Evolutionary conservation across 1,140 invertebrate genomes (phyloP), one percentile per base, ranked within the genome.

Genomic region (Camponotus pennsylvanicus): DNA sequence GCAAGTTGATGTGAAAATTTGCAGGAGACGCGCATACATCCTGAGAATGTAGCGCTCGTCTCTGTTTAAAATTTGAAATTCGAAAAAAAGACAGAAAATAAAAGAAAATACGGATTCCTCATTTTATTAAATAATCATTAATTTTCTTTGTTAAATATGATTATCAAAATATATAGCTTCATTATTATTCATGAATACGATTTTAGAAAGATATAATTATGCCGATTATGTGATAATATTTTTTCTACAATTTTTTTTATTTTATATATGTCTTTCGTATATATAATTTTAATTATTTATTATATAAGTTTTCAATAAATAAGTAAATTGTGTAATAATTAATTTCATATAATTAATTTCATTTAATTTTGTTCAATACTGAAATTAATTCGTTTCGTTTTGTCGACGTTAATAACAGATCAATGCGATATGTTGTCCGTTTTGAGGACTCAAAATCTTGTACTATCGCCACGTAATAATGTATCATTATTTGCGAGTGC

Each of bases 1-100:
- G 55, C 21, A 42, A 45, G 45, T 49, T 66, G 63, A 85, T 85
- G 42, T 15, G 42, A 66, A 78, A 85, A 66, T 78, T 64, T 78
- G 37, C 34, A 3, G 73, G 61, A 64, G n/a, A 63, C n/a, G 42
- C 32, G 27, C 27, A 27, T 27, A 27, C 27, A 27, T 27, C 27
- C 21, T 5, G 42, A 61, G 40, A 73, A 73, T 42, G 49, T 49
- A 27, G 40, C 34, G 4, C 21, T 52, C 7, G 32, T 27, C 40
- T 66, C 13, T 13, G 9, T 2, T 15, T 11, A 7, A 59, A 8
- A 21, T 57, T n/a, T 4, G 27, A 4, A 40, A 61, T 37, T 61
- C 9, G 6, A 15, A 40, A 27, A 59, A 34, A 6, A 40, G 2
- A 1, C 5, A 59, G 13, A 40, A 21, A 4, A 59, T 13, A 13